Percentiles rank a stretch among this genome's conserved stretches.
These are phyloP conservation scores for Gobiocypris rarus DNA, from an alignment of 2,113 vertebrate species.

Conservation along the genomic window DNA sequence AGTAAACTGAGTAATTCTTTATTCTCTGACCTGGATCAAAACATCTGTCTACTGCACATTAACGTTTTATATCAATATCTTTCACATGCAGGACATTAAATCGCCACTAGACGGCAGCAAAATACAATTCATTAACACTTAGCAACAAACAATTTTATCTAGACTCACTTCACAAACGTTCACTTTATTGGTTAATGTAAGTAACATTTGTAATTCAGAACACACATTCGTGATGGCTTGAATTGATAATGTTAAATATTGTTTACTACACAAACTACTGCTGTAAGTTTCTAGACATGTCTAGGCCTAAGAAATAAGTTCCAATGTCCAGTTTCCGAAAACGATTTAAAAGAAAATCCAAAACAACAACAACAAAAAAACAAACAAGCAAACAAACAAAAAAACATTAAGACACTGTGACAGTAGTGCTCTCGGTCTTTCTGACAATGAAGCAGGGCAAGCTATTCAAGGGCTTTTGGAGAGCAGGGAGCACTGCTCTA, in stretches of 20 bases:
- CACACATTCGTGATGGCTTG: too few species aligned
- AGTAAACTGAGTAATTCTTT: neutral
- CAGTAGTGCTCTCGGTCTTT: neutral
- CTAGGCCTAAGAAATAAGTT: neutral
- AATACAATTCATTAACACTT: neutral
- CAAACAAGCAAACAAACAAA: neutral
- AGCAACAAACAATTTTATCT: neutral
- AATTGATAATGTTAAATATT: too few species aligned
- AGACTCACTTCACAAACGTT: neutral
- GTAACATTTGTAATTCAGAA: neutral
- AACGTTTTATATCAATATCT: neutral
- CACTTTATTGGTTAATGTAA: neutral
- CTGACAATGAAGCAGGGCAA: neutral
- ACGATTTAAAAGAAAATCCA: neutral
- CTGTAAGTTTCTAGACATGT: neutral
- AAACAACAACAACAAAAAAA: neutral
- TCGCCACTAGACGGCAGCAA: neutral
- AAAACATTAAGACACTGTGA: too few species aligned
- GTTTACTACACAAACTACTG: neutral
- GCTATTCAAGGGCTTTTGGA: constrained; percentile 4
- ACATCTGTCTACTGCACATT: neutral
- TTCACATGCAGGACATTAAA: neutral
- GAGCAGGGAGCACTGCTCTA: neutral
- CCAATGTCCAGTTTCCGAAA: neutral
- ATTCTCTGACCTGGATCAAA: neutral